These are phyloP conservation scores for Ailuropoda melanoleuca DNA, from an alignment of 2,113 vertebrate genomes.

Conservation along the genomic window DNA sequence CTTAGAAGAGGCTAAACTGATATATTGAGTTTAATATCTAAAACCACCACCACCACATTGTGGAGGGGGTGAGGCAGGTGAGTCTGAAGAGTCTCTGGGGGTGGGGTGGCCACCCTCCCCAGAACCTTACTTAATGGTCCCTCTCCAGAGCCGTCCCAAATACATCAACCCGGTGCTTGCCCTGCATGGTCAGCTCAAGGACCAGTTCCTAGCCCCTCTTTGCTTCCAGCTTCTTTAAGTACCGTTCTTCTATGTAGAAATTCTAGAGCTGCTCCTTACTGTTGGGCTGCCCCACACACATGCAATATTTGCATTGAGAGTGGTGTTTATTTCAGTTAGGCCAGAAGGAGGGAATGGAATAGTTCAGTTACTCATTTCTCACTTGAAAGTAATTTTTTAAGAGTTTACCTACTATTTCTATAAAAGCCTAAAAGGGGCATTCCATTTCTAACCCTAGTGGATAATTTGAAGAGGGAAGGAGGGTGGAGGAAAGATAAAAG, in stretches of 20 bases:
- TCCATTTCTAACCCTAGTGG: not conserved
- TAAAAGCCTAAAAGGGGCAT: not conserved
- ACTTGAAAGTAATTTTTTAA: not conserved
- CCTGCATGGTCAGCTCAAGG: not conserved
- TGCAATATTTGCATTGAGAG: not conserved
- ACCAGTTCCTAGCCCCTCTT: not conserved
- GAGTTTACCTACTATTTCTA: not conserved
- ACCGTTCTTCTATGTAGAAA: not conserved
- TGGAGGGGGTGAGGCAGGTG: not conserved
- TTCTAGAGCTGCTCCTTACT: not conserved
- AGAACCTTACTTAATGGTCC: not conserved
- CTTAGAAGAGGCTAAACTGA: not conserved
- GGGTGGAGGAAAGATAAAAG: not conserved
- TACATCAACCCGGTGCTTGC: accelerated
- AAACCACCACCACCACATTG: not conserved
- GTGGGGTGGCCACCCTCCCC: not conserved
- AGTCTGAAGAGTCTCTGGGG: not conserved
- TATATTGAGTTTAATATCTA: not conserved
- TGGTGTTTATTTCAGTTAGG: not conserved
- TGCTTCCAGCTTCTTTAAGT: not conserved
- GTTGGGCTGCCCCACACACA: not conserved
- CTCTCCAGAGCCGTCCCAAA: not conserved
- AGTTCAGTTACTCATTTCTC: not conserved
- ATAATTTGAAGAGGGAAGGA: not conserved
- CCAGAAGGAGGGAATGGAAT: not conserved